Evolutionary conservation across 2,888 invertebrate species (phyloP), one percentile per base, ranked within the genome.

Genomic region (Helicoverpa assulta): DNA sequence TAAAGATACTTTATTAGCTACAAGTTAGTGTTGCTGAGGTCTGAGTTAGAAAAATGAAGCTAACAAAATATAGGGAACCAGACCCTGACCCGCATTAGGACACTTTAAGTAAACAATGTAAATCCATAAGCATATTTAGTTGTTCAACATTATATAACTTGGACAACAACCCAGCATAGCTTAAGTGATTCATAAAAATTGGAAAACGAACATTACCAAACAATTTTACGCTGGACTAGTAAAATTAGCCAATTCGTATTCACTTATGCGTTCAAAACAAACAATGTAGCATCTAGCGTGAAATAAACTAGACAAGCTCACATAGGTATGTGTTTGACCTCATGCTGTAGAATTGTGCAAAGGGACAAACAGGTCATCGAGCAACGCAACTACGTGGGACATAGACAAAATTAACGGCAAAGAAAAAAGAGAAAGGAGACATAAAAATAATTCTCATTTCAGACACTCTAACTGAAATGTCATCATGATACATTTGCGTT

Each of bases 281-380:
- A 61, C 53, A 58, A 56, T 47, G n/a, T 47, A 64, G 54, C 18
- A 37, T 47, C 26, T 56, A 66, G 47, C 47, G 65, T 54, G 26
- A 51, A 80, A 59, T 43, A n/a, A 53, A 59, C 66, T 56, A 66
- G 40, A 43, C 56, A 66, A 29, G 55, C 60, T 69, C 33, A 63
- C 55, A 55, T 40, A 40, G 40, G 40, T 40, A 73, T 19, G 62
- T 8, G n/a, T 67, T 53, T 79, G 66, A 78, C 82, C 82, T 67
- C 62, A 77, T 62, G 64, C 37, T 71, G 21, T 33, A 62, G 62
- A 57, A 61, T 77, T 62, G 77, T 81, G 81, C 53, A 77, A 77
- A 81, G 67, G 73, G 64, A 78, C 78, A 81, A 67, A 78, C 67
- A 81, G 54, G 64, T 72, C 61, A 81, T 47, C 51, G 63, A 70